Conservation (phyloP, 2,113 vertebrate species). For the Eleginops maclovinus region DNA sequence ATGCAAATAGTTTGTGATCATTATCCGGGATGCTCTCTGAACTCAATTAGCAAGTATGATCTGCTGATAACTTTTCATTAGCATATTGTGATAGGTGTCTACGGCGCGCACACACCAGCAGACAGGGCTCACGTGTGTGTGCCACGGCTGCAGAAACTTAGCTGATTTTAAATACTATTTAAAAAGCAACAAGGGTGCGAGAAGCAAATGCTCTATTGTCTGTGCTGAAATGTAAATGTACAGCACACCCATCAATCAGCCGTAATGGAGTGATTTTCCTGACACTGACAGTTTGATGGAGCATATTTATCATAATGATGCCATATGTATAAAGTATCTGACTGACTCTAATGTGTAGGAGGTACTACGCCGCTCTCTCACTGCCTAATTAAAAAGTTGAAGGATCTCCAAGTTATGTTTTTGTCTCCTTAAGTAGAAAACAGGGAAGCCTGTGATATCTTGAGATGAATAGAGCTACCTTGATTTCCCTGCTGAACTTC, state of each 20-base stretch:
- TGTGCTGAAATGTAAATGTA: constrained; percentile 39
- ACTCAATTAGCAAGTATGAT: constrained; percentile 84
- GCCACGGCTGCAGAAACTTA: constrained; percentile 23
- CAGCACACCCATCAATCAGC: constrained; percentile 49
- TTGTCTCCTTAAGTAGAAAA: constrained; percentile 58
- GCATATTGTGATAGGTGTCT: constrained; percentile 64
- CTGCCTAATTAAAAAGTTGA: constrained; percentile 64
- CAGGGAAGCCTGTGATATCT: constrained; percentile 30
- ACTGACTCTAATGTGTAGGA: constrained; percentile 40
- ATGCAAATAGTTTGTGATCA: constrained; percentile 77
- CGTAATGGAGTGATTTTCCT: constrained; percentile 60
- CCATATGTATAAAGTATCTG: constrained; percentile 33
- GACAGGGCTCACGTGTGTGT: constrained; percentile 15
- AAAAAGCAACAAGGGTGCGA: constrained; percentile 6
- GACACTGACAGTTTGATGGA: constrained; percentile 63
- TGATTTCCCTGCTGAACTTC: constrained; percentile 38
- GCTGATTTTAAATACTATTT: constrained; percentile 5
- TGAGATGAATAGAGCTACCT: constrained; percentile 47
- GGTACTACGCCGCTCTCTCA: constrained; percentile 6
- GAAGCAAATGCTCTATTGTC: constrained; percentile 16
- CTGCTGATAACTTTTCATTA: constrained; percentile 78
- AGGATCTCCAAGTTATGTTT: constrained; percentile 38
- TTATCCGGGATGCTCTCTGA: constrained; percentile 79
- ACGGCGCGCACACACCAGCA: constrained; percentile 20
- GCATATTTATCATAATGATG: constrained; percentile 63